Evolutionary conservation across 2,888 invertebrate species (phyloP).

Genomic region (Nomada ferruginata): DNA sequence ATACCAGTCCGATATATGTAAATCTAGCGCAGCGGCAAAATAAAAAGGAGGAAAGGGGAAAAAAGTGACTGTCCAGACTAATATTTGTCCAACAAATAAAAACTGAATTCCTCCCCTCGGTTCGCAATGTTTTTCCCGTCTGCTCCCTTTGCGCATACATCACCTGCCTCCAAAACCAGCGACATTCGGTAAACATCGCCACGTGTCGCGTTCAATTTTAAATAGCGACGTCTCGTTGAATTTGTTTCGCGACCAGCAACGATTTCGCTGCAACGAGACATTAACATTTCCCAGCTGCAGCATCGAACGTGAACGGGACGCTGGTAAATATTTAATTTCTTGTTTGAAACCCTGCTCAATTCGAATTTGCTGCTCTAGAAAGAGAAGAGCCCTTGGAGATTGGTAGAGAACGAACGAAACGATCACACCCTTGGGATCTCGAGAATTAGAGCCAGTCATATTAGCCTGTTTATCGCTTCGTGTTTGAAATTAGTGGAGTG

Average conservation of each 20-base stretch:
- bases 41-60: too few species aligned
- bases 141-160: too few species aligned
- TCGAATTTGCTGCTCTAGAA: not conserved
- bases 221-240: not conserved
- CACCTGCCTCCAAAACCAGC: not conserved
- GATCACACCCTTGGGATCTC: conserved; percentile 40
- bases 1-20: too few species aligned
- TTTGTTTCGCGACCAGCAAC: not conserved
- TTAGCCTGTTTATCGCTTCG: conserved; percentile 48
- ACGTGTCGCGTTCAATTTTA: conserved; percentile 3
- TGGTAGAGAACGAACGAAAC: conserved; percentile 20
- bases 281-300: conserved; percentile 16
- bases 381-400: conserved; percentile 29
- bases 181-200: conserved; percentile 3
- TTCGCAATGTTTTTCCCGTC: not conserved
- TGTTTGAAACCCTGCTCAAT: not conserved
- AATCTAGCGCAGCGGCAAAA: too few species aligned
- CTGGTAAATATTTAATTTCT: conserved; percentile 20
- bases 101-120: not conserved
- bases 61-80: too few species aligned
- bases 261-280: conserved; percentile 13
- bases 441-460: conserved; percentile 50
- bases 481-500: not conserved
- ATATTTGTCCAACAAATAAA: not conserved
- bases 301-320: not conserved